These are phyloP conservation scores for Drosophila birchii DNA, from an alignment of 2,888 invertebrate genomes.

Conservation along the genomic window DNA sequence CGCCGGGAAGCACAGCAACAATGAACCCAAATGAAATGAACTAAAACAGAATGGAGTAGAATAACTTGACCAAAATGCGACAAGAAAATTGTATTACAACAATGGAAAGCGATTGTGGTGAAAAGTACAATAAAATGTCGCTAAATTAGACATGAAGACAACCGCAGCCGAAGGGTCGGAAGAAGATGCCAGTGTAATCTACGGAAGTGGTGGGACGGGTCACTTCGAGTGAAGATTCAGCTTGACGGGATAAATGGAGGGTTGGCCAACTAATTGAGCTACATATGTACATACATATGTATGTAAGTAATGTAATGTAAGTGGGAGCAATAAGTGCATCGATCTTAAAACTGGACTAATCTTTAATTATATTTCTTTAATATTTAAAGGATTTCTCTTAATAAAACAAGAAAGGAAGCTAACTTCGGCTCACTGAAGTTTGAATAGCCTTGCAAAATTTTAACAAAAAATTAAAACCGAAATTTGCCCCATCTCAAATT, in stretches of 20 bases:
- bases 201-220: conserved; percentile 28
- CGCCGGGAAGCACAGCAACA: conserved; percentile 45
- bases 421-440: no score
- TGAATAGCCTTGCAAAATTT: no score
- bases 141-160: conserved; percentile 84
- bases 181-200: conserved; percentile 13
- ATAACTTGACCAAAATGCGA: conserved; percentile 79
- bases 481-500: no score
- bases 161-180: conserved; percentile 66
- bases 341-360: background rate
- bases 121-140: conserved; percentile 83
- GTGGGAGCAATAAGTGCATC: conserved; percentile 18
- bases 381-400: no score
- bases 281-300: background rate
- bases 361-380: background rate
- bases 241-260: conserved; percentile 23
- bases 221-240: conserved; percentile 18
- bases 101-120: conserved; percentile 81
- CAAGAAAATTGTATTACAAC: conserved; percentile 81
- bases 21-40: conserved; percentile 49
- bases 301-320: background rate
- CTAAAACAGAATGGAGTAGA: conserved; percentile 72
- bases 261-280: conserved; percentile 41
- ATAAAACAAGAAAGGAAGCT: no score
- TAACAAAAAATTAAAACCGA: no score